Conservation (phyloP, 2,797 vertebrate genomes). For the Amblyopsis hoosieri region DNA sequence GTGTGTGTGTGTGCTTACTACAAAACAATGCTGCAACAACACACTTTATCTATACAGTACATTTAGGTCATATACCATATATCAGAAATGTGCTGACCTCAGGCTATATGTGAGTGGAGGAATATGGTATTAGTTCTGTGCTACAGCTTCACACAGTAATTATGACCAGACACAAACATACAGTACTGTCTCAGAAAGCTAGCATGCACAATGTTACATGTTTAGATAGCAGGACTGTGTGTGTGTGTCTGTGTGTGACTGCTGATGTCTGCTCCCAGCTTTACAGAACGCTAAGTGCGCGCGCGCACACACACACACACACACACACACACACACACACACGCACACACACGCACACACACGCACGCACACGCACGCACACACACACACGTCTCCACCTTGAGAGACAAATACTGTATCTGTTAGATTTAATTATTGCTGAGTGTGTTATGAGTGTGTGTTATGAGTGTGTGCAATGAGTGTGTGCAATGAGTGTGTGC, state of each 20-base stretch:
- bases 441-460: no score
- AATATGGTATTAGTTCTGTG: constrained; percentile 18
- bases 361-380: constrained; percentile 11
- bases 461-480: no score
- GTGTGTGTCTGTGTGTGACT: constrained; percentile 9
- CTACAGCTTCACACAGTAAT: constrained; percentile 42
- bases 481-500: constrained; percentile 7
- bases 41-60: no score
- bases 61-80: no score
- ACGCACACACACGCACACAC: constrained; percentile 13
- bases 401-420: constrained; percentile 60
- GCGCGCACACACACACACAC: constrained; percentile 18
- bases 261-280: constrained; percentile 31
- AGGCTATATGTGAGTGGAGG: no score
- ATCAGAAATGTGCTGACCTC: no score
- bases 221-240: constrained; percentile 18
- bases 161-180: constrained; percentile 45
- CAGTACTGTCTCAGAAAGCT: constrained; percentile 49
- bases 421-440: constrained; percentile 46
- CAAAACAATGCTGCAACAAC: no score
- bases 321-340: constrained; percentile 19
- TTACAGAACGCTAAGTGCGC: constrained; percentile 30
- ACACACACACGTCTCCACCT: constrained; percentile 45
- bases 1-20: no score
- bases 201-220: constrained; percentile 44